Evolutionary conservation across 2,888 invertebrate genomes (phyloP).

Genomic region (Bhutanitis thaidina): DNA sequence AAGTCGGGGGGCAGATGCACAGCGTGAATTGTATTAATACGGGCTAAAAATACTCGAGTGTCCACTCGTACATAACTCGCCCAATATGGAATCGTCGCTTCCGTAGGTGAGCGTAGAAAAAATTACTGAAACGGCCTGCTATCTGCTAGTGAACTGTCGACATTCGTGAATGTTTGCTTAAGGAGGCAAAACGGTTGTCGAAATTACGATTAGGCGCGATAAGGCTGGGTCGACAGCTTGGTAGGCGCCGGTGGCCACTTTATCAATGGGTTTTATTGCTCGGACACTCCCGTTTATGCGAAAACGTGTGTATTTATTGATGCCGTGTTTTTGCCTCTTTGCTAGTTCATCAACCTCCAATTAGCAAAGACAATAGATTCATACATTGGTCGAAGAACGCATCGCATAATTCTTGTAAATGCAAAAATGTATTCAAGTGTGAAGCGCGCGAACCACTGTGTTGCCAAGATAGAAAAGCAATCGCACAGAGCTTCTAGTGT

Average conservation of each 20-base stretch:
- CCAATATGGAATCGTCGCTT: constrained; percentile 56
- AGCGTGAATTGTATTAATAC: constrained; percentile 62
- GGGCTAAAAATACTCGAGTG: constrained; percentile 63
- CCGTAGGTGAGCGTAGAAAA: constrained; percentile 41
- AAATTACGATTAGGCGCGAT: constrained; percentile 69
- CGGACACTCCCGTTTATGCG: constrained; percentile 48
- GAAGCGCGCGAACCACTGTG: constrained; percentile 15
- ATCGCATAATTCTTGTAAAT: constrained; percentile 6
- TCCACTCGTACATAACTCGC: constrained; percentile 40
- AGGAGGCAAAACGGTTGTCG: constrained; percentile 77
- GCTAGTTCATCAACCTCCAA: constrained; percentile 15
- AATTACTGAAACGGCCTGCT: constrained; percentile 58
- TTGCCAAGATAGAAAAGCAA: neutral
- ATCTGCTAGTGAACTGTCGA: constrained; percentile 73
- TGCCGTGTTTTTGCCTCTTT: neutral
- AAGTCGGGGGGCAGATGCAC: constrained; percentile 60
- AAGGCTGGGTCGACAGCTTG: constrained; percentile 63
- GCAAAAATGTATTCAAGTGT: constrained; percentile 10
- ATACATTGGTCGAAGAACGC: neutral
- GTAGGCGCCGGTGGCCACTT: constrained; percentile 58
- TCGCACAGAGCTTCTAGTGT: neutral
- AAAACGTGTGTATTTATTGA: constrained; percentile 41
- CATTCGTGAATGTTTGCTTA: constrained; percentile 69
- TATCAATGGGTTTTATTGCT: constrained; percentile 58
- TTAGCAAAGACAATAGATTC: constrained; percentile 18